Percentiles rank a stretch among this genome's conserved stretches.
These are phyloP conservation scores for Hemicentrotus pulcherrimus DNA, from an alignment of 35 echinoderm and acorn worm species.

Conservation along the genomic window DNA sequence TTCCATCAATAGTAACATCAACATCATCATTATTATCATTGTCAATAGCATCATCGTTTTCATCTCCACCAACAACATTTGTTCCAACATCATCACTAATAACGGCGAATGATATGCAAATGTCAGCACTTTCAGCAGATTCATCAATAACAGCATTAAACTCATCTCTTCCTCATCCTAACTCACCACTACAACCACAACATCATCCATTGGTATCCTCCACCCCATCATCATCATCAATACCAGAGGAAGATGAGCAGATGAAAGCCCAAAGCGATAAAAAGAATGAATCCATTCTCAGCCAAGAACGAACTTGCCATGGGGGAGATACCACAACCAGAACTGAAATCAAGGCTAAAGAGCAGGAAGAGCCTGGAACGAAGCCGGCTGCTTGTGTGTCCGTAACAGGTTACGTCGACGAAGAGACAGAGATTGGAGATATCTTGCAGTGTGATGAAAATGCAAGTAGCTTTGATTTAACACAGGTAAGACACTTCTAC, in stretches of 20 bases:
- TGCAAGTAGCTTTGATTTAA: neutral
- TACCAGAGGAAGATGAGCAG: neutral
- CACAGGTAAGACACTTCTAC: neutral
- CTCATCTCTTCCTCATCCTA: neutral
- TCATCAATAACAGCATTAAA: neutral
- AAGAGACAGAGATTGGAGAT: slow-evolving; percentile 48
- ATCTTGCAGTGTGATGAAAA: slow-evolving; percentile 7
- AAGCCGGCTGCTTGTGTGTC: slow-evolving; percentile 38
- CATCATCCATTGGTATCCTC: too few species aligned
- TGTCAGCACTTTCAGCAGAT: neutral
- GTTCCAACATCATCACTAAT: neutral
- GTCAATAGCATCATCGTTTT: neutral
- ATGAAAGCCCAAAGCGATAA: neutral
- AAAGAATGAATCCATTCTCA: neutral
- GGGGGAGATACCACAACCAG: neutral
- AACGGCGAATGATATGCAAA: neutral
- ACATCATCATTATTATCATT: neutral
- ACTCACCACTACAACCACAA: too few species aligned
- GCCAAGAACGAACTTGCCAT: neutral
- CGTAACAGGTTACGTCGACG: slow-evolving; percentile 68
- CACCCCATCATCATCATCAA: too few species aligned
- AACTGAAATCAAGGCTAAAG: neutral
- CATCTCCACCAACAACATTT: neutral
- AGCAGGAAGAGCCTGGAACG: neutral
- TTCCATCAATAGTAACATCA: neutral